Percentiles rank a stretch among this genome's conserved stretches.
Conservation (phyloP, 53 echinoderm and acorn worm species). For the Luidia sarsii region DNA sequence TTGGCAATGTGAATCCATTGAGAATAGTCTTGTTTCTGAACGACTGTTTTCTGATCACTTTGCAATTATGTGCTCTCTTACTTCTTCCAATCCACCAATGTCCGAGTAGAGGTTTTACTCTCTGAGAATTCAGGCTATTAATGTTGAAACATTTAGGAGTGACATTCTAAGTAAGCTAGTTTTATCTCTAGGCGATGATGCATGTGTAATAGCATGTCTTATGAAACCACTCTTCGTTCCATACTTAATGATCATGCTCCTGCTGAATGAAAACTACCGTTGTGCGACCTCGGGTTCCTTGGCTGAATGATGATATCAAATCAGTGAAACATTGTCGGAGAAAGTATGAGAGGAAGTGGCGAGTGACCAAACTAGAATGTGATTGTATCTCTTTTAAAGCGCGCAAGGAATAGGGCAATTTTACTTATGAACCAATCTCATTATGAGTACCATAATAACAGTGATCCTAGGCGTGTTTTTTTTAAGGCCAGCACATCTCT, state of each 20-base stretch:
- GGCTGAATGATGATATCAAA: background rate
- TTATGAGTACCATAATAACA: too few relatives aligned
- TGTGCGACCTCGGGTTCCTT: background rate
- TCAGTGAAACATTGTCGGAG: background rate
- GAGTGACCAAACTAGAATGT: background rate
- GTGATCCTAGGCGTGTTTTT: too few relatives aligned
- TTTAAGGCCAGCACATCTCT: too few relatives aligned
- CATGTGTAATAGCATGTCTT: too few relatives aligned
- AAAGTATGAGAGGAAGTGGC: constrained; percentile 4
- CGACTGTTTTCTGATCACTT: background rate
- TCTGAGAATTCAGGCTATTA: constrained; percentile 3
- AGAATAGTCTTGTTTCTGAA: background rate
- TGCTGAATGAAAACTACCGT: background rate
- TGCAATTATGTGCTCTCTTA: background rate
- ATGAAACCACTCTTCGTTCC: background rate
- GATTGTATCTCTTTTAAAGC: background rate
- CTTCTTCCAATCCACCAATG: background rate
- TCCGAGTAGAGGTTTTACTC: background rate
- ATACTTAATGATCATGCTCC: background rate
- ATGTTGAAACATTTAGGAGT: background rate
- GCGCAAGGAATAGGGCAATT: background rate
- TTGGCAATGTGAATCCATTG: background rate
- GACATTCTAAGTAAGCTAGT: constrained; percentile 1
- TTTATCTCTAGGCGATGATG: too few relatives aligned
- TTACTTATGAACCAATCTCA: too few relatives aligned